A percentile compares a stretch with the other conserved stretches of the same genome.
Conservation (phyloP, 2,888 invertebrate genomes). For the Anthophora plumipes region DNA sequence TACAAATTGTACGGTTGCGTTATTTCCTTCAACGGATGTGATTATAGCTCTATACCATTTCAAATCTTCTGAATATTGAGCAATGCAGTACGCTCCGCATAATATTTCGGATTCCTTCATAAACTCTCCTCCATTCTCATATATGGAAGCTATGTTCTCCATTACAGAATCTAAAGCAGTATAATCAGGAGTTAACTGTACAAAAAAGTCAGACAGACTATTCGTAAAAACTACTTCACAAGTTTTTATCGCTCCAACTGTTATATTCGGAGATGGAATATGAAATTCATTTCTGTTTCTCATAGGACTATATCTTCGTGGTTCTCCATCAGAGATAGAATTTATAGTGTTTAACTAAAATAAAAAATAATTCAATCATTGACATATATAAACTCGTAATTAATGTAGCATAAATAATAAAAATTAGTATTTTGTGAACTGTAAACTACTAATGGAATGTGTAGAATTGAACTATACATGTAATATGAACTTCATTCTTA, state of each 20-base stretch:
- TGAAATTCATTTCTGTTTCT: conserved; percentile 2
- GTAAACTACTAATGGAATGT: not conserved
- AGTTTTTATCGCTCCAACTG: conserved; percentile 72
- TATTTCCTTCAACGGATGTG: conserved; percentile 85
- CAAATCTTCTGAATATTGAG: conserved; percentile 85
- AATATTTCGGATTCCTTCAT: conserved; percentile 67
- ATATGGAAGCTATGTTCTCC: conserved; percentile 74
- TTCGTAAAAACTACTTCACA: conserved; percentile 76
- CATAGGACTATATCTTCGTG: conserved; percentile 1
- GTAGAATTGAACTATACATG: too few relatives aligned
- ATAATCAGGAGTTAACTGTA: conserved; percentile 78
- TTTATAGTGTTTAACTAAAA: not conserved
- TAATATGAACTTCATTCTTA: too few relatives aligned
- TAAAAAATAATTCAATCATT: conserved; percentile 9
- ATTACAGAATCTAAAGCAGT: conserved; percentile 75
- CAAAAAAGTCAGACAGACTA: conserved; percentile 78
- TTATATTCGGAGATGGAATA: conserved; percentile 72
- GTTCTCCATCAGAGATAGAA: not conserved
- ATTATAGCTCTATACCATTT: conserved; percentile 89
- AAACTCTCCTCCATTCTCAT: conserved; percentile 74
- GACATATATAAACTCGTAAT: not conserved
- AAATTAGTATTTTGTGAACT: not conserved
- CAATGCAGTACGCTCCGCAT: conserved; percentile 76
- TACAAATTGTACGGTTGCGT: conserved; percentile 87
- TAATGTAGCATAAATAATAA: not conserved